Conservation (phyloP, 2,797 vertebrate species). For the Myotis findleyi region DNA sequence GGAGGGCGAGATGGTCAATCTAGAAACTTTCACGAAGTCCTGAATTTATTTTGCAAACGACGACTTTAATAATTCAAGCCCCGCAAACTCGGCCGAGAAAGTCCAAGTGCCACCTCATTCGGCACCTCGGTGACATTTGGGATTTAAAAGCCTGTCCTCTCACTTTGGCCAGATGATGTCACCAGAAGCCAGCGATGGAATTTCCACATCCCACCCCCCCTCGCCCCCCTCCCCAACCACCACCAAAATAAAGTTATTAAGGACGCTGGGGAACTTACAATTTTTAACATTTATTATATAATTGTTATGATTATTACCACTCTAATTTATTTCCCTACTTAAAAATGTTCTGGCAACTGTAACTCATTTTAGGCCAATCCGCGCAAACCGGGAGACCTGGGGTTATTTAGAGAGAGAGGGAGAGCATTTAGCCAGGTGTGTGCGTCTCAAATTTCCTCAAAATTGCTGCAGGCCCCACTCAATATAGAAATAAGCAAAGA, state of each 20-base stretch:
- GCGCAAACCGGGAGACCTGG: slow-evolving; percentile 47
- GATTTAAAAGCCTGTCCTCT: slow-evolving; percentile 48
- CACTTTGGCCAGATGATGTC: slow-evolving; percentile 66
- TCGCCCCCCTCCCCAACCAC: background rate
- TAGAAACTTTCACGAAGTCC: slow-evolving; percentile 33
- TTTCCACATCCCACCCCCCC: background rate
- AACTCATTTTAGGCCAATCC: slow-evolving; percentile 78
- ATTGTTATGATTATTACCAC: slow-evolving; percentile 81
- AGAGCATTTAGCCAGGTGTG: slow-evolving; percentile 78
- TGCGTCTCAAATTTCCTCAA: slow-evolving; percentile 71
- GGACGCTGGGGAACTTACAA: slow-evolving; percentile 59
- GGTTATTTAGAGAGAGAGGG: slow-evolving; percentile 78
- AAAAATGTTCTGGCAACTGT: slow-evolving; percentile 79
- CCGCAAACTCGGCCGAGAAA: background rate
- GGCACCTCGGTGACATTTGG: slow-evolving; percentile 43
- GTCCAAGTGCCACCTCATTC: slow-evolving; percentile 5
- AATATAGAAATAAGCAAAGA: slow-evolving; percentile 63
- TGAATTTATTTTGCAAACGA: slow-evolving; percentile 54
- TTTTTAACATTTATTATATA: slow-evolving; percentile 77
- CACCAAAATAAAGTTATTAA: slow-evolving; percentile 65
- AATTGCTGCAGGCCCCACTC: slow-evolving; percentile 64
- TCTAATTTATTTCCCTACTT: slow-evolving; percentile 84
- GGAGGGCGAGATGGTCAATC: background rate
- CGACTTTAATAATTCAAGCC: slow-evolving; percentile 58
- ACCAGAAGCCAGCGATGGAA: slow-evolving; percentile 63